A percentile compares a stretch with the other conserved stretches of the same genome.
These are phyloP conservation scores for Carterocephalus palaemon DNA, from an alignment of 2,888 invertebrate species.

Conservation along the genomic window DNA sequence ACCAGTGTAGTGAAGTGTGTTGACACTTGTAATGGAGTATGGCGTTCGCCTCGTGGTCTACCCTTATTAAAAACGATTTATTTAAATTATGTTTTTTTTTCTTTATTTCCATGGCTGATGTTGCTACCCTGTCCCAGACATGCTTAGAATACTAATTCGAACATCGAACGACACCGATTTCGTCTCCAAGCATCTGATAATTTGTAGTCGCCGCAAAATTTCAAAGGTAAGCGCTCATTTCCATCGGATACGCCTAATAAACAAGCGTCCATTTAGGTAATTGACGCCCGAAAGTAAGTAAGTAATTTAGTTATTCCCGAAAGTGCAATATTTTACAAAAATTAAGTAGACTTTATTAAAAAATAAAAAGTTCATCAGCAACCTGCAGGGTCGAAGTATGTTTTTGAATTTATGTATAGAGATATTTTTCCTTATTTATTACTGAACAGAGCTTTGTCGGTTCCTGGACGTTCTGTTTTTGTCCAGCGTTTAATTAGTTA, in stretches of 20 bases:
- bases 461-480: no score
- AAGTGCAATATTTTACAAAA: background rate
- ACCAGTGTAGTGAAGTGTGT: no score
- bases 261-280: constrained; percentile 13
- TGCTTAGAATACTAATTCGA: background rate
- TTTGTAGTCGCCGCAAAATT: constrained; percentile 1
- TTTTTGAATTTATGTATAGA: no score
- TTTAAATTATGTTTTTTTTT: no score
- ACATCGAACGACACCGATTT: background rate
- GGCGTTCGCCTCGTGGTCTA: no score
- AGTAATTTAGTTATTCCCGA: constrained; percentile 11
- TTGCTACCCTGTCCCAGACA: background rate
- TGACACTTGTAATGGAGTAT: no score
- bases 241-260: constrained; percentile 4
- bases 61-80: no score
- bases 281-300: constrained; percentile 17
- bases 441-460: no score
- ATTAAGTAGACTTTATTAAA: constrained; percentile 6
- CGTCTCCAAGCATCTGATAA: background rate
- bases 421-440: no score
- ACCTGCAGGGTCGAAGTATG: constrained; percentile 1
- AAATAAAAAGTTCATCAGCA: constrained; percentile 1
- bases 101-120: no score
- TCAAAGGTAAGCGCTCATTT: constrained; percentile 4
- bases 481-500: no score